Evolutionary conservation across 2,113 vertebrate genomes (phyloP), one percentile per base, ranked within the genome.

Genomic region (Pavo muticus): DNA sequence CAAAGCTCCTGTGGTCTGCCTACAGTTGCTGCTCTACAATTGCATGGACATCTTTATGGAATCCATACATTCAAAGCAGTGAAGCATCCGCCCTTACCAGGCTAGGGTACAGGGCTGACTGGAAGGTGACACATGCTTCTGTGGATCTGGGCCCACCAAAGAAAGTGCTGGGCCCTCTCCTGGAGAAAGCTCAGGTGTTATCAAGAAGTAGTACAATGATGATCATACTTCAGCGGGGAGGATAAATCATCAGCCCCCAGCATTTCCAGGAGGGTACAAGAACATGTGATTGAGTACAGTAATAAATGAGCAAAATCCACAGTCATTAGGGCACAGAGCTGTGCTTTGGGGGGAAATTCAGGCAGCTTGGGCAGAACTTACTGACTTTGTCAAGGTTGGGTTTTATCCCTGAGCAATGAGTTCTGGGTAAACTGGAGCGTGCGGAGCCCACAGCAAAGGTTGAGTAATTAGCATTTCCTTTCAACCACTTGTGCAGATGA

Each of bases 381-480:
- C 23, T 60, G 50, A 79, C 52, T 90, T 57, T 3, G 16, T 56
- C 37, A 52, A n/a, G 72, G 65, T 52, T 5, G 1, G 65, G 59
- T 73, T 60, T 79, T 40, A 78, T 35, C 57, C 14, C 4, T 2
- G 0, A 61, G 76, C 7, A 0, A 6, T 40, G 50, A 69, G 23
- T 65, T 80, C 67, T 48, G 76, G 30, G 44, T 88, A 63, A 88
- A 70, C 14, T 17, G 12, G 29, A 75, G 67, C 2, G 0, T 69
- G 57, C 2, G 0, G 21, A 91, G 42, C 25, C 27, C 18, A 10
- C 44, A 71, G 42, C 74, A 83, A 77, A 90, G 35, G 47, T 47
- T 71, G 83, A 77, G 39, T 73, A 93, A 94, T 88, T 74, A 88
- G 59, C 73, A 92, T 57, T 91, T 91, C 78, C 71, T 91, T 92